Evolutionary conservation across 2,113 vertebrate species (phyloP).

Genomic region (Neoarius graeffei): DNA sequence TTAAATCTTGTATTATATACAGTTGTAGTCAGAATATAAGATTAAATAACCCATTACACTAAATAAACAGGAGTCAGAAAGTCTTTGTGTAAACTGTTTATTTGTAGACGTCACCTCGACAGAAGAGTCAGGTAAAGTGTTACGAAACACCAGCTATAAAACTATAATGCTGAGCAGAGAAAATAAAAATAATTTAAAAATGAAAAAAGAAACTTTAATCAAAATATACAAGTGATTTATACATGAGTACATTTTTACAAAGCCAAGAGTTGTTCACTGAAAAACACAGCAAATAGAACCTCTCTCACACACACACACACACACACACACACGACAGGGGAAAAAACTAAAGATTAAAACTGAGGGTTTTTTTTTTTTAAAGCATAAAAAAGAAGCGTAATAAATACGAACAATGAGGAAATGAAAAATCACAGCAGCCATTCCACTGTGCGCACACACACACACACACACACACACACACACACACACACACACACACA

Average conservation of each 20-base stretch:
- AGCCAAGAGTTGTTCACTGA: not conserved
- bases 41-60: not conserved
- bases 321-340: slow-evolving; percentile 30
- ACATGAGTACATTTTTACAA: slow-evolving; percentile 64
- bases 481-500: not conserved
- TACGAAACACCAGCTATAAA: slow-evolving; percentile 88
- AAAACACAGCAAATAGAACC: not conserved
- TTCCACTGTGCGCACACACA: not conserved
- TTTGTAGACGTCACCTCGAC: slow-evolving; percentile 80
- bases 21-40: too few relatives aligned
- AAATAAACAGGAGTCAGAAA: not conserved
- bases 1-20: too few relatives aligned
- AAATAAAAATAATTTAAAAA: slow-evolving; percentile 71
- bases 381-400: slow-evolving; percentile 1
- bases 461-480: not conserved
- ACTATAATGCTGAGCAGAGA: slow-evolving; percentile 51
- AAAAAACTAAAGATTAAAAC: slow-evolving; percentile 70
- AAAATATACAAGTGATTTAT: slow-evolving; percentile 74
- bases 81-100: slow-evolving; percentile 86
- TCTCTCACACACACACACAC: slow-evolving; percentile 13
- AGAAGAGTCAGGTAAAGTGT: slow-evolving; percentile 85
- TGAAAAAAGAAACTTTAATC: slow-evolving; percentile 81
- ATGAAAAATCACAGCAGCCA: not conserved
- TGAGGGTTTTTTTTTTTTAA: slow-evolving; percentile 67
- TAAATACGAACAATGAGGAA: not conserved